A percentile compares a stretch with the other conserved stretches of the same genome.
phyloP scores from a whole-genome alignment of 2,113 vertebrate genomes.

The Leptobrachium leishanense region DNA sequence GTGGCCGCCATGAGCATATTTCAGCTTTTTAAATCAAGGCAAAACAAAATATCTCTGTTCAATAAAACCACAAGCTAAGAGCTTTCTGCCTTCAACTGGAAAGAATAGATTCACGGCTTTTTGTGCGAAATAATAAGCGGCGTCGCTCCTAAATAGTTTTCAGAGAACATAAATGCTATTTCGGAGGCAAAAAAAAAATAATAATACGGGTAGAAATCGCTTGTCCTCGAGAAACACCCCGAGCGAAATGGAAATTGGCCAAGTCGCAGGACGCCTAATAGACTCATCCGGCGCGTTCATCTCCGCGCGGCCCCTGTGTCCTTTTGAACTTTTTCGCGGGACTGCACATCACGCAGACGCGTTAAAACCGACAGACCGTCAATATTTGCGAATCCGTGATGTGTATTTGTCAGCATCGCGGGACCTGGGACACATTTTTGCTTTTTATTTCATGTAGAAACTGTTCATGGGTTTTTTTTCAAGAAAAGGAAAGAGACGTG shows the following conservation, averaged over 20 bases:
- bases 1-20: background rate
- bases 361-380: background rate
- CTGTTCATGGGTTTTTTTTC: too few relatives aligned
- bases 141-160: constrained; percentile 11
- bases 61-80: constrained; percentile 14
- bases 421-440: too few relatives aligned
- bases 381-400: background rate
- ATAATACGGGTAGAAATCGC: background rate
- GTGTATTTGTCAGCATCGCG: background rate
- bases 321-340: background rate
- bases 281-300: background rate
- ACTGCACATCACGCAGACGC: background rate
- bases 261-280: background rate
- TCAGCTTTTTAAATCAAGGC: background rate
- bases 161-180: constrained; percentile 2
- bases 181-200: background rate
- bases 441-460: too few relatives aligned
- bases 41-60: constrained; percentile 10
- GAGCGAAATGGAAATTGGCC: background rate
- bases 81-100: constrained; percentile 11
- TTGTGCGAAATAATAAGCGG: background rate
- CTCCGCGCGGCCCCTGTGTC: background rate
- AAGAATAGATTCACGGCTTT: constrained; percentile 16
- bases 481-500: too few relatives aligned
- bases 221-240: constrained; percentile 2